Conservation (phyloP, 2,113 vertebrate genomes). For the Gymnocephalus cernua region DNA sequence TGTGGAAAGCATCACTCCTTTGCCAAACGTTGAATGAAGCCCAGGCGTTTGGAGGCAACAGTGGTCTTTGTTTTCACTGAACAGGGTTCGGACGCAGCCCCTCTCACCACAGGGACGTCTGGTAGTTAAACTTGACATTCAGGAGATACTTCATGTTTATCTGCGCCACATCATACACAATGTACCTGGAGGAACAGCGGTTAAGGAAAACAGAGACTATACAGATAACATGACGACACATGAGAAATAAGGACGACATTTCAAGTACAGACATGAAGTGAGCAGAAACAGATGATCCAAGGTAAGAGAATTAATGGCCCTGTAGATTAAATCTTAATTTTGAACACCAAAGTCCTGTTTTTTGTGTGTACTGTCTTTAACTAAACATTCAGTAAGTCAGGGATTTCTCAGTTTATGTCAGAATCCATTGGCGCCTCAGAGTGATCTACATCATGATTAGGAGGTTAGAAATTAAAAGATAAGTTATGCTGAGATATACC, state of each 20-base stretch:
- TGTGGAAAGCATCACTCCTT: slow-evolving; percentile 13
- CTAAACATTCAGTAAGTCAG: background rate
- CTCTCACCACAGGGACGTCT: slow-evolving; percentile 93
- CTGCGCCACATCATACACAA: slow-evolving; percentile 96
- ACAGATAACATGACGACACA: background rate
- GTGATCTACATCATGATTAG: background rate
- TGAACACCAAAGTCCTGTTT: background rate
- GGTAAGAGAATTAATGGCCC: background rate
- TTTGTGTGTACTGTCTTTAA: background rate
- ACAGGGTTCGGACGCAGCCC: background rate
- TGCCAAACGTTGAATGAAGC: slow-evolving; percentile 51
- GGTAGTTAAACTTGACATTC: slow-evolving; percentile 98
- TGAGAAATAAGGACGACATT: background rate
- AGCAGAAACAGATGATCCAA: background rate
- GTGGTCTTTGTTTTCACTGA: slow-evolving; percentile 39
- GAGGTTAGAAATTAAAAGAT: background rate
- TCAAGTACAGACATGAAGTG: background rate
- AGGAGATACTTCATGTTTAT: slow-evolving; percentile 97
- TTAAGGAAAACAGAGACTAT: slow-evolving; percentile 79
- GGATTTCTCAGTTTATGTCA: background rate
- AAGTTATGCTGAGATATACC: background rate
- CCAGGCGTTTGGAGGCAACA: slow-evolving; percentile 35
- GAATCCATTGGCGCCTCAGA: background rate
- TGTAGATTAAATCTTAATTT: background rate
- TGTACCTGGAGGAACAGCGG: slow-evolving; percentile 88